phyloP scores from a whole-genome alignment of 92 coral and sea anemone genomes.

The Parazoanthus swiftii region DNA sequence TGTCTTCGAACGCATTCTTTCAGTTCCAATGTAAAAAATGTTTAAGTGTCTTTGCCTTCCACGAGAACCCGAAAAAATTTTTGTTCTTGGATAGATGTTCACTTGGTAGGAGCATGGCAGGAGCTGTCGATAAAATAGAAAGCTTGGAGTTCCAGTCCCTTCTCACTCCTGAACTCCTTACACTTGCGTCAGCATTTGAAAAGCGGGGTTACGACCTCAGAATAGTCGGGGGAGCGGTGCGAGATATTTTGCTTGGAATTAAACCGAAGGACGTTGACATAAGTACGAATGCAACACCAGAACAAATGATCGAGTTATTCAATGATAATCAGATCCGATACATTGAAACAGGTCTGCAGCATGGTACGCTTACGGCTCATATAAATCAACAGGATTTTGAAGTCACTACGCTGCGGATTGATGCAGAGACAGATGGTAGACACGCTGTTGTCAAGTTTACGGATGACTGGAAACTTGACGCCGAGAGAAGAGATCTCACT shows the following conservation, averaged over 20 bases:
- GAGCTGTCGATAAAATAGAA: constrained; percentile 55
- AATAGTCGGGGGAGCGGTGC: constrained; percentile 95
- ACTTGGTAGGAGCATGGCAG: constrained; percentile 45
- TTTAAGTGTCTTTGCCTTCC: not conserved
- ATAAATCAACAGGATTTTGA: constrained; percentile 76
- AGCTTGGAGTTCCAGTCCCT: constrained; percentile 68
- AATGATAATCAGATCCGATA: constrained; percentile 66
- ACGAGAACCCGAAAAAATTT: not conserved
- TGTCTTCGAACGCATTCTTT: not conserved
- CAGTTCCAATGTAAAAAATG: not conserved
- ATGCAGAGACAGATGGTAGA: constrained; percentile 93
- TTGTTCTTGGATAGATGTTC: not conserved
- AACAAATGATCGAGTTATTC: constrained; percentile 85
- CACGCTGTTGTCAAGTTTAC: constrained; percentile 93
- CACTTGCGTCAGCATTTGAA: constrained; percentile 67
- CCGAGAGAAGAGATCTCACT: constrained; percentile 92
- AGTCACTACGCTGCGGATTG: constrained; percentile 90
- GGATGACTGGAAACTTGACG: constrained; percentile 92
- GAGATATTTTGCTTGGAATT: constrained; percentile 79
- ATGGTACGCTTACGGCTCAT: constrained; percentile 95
- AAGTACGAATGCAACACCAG: constrained; percentile 92
- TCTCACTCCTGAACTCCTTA: constrained; percentile 77
- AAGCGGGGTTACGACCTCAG: constrained; percentile 80
- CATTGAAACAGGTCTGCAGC: constrained; percentile 93
- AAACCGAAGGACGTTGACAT: constrained; percentile 90